Conservation (phyloP, 1,140 invertebrate species). For the Penaeus chinensis region DNA sequence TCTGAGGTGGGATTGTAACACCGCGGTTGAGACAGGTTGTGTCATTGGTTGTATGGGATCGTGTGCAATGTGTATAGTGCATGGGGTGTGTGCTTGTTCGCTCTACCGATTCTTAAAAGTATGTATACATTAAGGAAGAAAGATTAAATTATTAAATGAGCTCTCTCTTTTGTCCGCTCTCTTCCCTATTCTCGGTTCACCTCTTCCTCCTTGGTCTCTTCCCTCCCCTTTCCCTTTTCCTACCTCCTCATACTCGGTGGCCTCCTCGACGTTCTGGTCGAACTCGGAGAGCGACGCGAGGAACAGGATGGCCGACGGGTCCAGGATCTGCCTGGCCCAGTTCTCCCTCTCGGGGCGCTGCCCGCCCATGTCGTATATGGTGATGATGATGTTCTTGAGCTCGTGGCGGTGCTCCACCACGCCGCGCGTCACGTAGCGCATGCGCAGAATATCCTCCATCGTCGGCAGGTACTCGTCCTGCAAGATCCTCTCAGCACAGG, state of each 20-base stretch:
- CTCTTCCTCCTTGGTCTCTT: no score
- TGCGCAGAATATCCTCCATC: constrained; percentile 50
- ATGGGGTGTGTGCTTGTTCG: no score
- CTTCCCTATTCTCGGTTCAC: no score
- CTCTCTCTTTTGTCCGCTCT: no score
- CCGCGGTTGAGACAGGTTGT: no score
- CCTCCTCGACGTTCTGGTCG: constrained; percentile 51
- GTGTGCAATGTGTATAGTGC: no score
- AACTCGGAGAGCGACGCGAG: constrained; percentile 49
- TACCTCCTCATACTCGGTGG: neutral
- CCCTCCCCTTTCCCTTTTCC: no score
- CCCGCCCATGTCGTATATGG: constrained; percentile 49
- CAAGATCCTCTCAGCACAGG: constrained; percentile 28
- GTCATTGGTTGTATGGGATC: no score
- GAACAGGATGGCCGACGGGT: constrained; percentile 48
- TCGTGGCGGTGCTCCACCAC: constrained; percentile 37
- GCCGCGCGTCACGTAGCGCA: constrained; percentile 25
- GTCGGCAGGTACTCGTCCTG: constrained; percentile 36
- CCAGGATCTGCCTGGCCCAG: constrained; percentile 16
- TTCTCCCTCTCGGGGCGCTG: constrained; percentile 19
- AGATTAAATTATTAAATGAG: no score
- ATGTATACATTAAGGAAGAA: no score
- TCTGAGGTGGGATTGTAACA: no score
- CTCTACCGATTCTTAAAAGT: no score
- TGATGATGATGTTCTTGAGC: constrained; percentile 33